Evolutionary conservation across 2,888 invertebrate genomes (phyloP), one percentile per base, ranked within the genome.

Genomic region (Eumerus sabulonum): DNA sequence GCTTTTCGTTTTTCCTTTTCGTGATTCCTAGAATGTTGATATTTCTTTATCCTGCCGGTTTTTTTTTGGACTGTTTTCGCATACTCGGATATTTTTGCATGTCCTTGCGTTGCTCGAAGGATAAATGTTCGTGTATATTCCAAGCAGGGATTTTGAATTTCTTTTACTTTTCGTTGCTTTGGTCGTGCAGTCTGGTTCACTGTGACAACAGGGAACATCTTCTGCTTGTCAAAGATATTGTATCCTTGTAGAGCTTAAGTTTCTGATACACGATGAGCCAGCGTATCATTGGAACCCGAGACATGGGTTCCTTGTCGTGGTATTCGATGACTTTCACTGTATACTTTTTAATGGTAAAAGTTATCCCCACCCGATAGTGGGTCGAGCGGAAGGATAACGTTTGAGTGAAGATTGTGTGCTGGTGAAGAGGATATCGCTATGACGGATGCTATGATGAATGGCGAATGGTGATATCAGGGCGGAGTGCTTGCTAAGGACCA

Each of bases 211-310:
- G 60, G 73, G 50, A 79, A 79, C 79, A 79, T 79, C 79, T 79
- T 79, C 79, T 79, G 79, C 79, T 79, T 79, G 79, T 79, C 79
- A 79, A 79, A 79, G 79, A 79, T 79, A 79, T 79, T 79, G 79
- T 79, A 73, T 79, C 79, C 79, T 79, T 74, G 68, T 57, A 74
- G 73, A 73, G 79, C 79, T 79, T 79, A 73, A 79, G 79, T 79
- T 74, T 74, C 79, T 79, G 79, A 74, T 79, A 79, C 79, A 79
- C 64, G 74, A 74, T 73, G 79, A 73, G 73, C 64, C 79, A 79
- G 68, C 68, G 64, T 79, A 79, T 79, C 79, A 79, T 74, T 79
- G 79, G 54, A 79, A 70, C 68, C 54, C 56, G 74, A 79, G 56
- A 74, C 54, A 60, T 53, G 42, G 53, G n/a, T n/a, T 50, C 14